phyloP scores from a whole-genome alignment of 2,888 invertebrate genomes.

The Lasius fuliginosus region DNA sequence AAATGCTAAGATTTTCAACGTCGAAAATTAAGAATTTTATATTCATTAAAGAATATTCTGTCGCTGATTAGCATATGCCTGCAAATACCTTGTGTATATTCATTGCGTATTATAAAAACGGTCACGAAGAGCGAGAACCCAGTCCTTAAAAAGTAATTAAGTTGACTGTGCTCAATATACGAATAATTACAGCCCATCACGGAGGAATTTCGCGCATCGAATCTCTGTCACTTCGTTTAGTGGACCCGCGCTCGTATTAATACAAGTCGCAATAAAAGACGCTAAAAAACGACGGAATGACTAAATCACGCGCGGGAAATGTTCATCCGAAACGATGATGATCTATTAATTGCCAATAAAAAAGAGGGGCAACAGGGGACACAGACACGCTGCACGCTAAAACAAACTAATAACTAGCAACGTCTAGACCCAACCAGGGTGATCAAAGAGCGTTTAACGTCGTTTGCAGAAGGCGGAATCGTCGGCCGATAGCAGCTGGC shows the following conservation, averaged over 20 bases:
- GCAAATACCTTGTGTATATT: constrained; percentile 47
- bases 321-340: constrained; percentile 67
- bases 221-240: constrained; percentile 44
- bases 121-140: neutral
- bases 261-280: constrained; percentile 36
- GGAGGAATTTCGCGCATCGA: constrained; percentile 61
- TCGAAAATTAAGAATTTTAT: constrained; percentile 35
- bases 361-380: constrained; percentile 4
- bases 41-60: constrained; percentile 30
- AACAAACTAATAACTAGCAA: constrained; percentile 64
- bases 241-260: constrained; percentile 45
- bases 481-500: constrained; percentile 40
- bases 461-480: constrained; percentile 51
- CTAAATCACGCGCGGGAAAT: constrained; percentile 48
- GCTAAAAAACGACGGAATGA: constrained; percentile 55
- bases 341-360: constrained; percentile 76
- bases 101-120: constrained; percentile 51
- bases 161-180: constrained; percentile 29
- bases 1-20: constrained; percentile 3
- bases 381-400: constrained; percentile 71
- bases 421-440: constrained; percentile 33
- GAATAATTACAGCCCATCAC: constrained; percentile 54
- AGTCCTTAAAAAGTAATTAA: constrained; percentile 50
- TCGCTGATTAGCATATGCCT: constrained; percentile 25
- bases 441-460: constrained; percentile 69